Evolutionary conservation across 2,113 vertebrate genomes (phyloP).

Genomic region (Anolis carolinensis): DNA sequence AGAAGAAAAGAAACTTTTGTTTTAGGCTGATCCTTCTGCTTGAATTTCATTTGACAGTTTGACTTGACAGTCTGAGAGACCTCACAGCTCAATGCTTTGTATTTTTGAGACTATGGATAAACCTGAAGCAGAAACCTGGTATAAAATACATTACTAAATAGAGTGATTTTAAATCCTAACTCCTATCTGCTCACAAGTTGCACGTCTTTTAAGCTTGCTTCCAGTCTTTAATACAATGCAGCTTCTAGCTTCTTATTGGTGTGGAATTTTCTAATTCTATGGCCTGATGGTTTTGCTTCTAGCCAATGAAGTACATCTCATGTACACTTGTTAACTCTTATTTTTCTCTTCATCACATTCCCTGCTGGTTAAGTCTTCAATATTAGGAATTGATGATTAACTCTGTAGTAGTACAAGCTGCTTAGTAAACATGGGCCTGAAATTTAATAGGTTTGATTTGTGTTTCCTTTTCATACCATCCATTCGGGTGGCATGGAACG

Average conservation of each 20-base stretch:
- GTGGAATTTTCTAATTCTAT: slow-evolving; percentile 50
- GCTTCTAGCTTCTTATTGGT: slow-evolving; percentile 62
- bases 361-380: slow-evolving; percentile 1
- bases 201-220: slow-evolving; percentile 73
- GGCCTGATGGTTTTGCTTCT: slow-evolving; percentile 51
- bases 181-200: slow-evolving; percentile 66
- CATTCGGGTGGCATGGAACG: too few species aligned
- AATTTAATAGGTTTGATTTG: too few species aligned
- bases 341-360: slow-evolving; percentile 52
- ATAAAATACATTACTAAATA: slow-evolving; percentile 65
- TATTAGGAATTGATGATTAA: background rate
- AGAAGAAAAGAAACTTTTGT: slow-evolving; percentile 30
- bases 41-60: slow-evolving; percentile 93
- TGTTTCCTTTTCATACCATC: too few species aligned
- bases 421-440: too few species aligned
- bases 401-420: background rate
- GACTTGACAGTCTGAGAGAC: slow-evolving; percentile 87
- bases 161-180: slow-evolving; percentile 66
- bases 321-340: slow-evolving; percentile 1
- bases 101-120: slow-evolving; percentile 84
- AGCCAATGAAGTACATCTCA: slow-evolving; percentile 38
- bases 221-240: slow-evolving; percentile 49
- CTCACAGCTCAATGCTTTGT: slow-evolving; percentile 78
- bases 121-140: slow-evolving; percentile 84
- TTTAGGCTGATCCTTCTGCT: slow-evolving; percentile 70